These are phyloP conservation scores for Tachuris rubrigastra DNA, from an alignment of 2,113 vertebrate species.

Conservation along the genomic window DNA sequence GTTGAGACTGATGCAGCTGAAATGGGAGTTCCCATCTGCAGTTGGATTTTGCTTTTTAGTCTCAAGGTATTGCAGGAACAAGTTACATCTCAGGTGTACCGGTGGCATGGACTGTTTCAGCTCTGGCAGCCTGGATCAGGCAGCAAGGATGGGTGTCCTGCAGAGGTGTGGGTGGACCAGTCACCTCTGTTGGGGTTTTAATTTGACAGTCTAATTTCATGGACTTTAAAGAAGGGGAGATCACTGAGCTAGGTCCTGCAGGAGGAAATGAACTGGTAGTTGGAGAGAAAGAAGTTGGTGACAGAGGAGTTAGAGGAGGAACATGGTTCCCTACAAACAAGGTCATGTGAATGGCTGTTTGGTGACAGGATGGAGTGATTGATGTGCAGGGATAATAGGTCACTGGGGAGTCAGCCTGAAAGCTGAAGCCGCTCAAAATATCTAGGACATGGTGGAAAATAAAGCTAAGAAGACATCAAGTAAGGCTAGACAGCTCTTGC, in stretches of 20 bases:
- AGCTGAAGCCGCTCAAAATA: conserved; percentile 7
- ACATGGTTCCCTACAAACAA: background rate
- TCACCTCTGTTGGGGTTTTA: background rate
- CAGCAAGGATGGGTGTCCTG: background rate
- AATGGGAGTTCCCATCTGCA: background rate
- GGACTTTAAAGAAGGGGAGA: background rate
- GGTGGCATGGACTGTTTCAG: background rate
- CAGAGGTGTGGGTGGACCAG: background rate
- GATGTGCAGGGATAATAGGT: background rate
- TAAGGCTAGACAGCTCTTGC: background rate
- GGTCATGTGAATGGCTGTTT: conserved; percentile 2
- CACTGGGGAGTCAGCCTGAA: background rate
- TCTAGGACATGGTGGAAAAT: background rate
- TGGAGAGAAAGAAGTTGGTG: background rate
- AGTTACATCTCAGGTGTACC: rapidly evolving
- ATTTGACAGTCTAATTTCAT: background rate
- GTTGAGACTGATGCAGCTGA: background rate
- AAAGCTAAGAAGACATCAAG: background rate
- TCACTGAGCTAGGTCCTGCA: background rate
- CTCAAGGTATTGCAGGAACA: background rate
- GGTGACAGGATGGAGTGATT: conserved; percentile 14
- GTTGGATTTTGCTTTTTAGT: background rate
- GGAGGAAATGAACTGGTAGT: background rate
- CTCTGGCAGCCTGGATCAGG: background rate
- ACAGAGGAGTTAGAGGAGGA: background rate